Evolutionary conservation across 2,113 vertebrate genomes (phyloP), one percentile per base, ranked within the genome.

Genomic region (Grantiella picta): DNA sequence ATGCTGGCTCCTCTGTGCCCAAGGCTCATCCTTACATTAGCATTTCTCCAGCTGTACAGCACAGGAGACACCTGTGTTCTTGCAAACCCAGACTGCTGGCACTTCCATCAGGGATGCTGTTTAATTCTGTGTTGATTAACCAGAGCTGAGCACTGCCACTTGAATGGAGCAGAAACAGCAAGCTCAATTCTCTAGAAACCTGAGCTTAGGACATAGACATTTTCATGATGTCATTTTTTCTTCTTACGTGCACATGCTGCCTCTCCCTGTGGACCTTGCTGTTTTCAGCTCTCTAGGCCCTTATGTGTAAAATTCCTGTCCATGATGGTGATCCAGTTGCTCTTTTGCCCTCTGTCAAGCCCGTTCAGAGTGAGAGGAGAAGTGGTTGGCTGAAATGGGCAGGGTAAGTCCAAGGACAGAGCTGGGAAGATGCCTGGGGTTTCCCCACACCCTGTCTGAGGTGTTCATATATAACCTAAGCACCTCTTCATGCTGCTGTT

Each of bases 211-310:
- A 42, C 42, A 42, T 21, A 33, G 17, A 4, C 6, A 35, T 61
- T 88, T 64, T 61, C 7, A 1, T 65, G 0, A 33, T 3, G 1
- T 61, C 27, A 3, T 71, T 82, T 70, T 77, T 35, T 7, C 7
- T 83, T 75, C 23, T 47, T 36, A 35, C 15, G 5, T 0, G 2
- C 6, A 9, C 0, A 0, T 24, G 33, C 50, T 76, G 38, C 53
- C 11, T 49, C 28, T 88, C 31, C 11, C 20, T 2, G 0, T 73
- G 71, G 66, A 57, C 21, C 35, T 91, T 42, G 27, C 28, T 85
- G 57, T 53, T 54, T 47, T 76, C 11, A 18, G 63, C 14, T 82
- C 36, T 63, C 29, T 27, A n/a, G 10, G 24, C 87, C 15, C 49
- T 64, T 71, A 29, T 31, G 5, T 77, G 54, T 47, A 22, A 19